Conservation (phyloP, 2,113 vertebrate species). For the Notarius quadriscutis region DNA sequence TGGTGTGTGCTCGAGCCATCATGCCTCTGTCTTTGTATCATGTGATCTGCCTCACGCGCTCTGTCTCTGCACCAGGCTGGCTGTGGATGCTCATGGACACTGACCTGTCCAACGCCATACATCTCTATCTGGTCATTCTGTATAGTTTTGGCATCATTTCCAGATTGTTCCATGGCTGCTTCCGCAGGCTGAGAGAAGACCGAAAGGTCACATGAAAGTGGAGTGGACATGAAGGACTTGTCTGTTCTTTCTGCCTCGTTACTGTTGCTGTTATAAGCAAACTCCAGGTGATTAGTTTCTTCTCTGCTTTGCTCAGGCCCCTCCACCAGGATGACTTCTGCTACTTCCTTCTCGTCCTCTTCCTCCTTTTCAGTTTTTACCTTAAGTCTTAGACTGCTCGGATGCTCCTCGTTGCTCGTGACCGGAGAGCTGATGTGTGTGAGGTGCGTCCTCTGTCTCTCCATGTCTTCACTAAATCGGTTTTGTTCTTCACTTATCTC, state of each 20-base stretch:
- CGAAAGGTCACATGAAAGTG: slow-evolving; percentile 25
- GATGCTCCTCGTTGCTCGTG: not conserved
- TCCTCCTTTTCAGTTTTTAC: slow-evolving; percentile 61
- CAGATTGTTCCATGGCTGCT: slow-evolving; percentile 4
- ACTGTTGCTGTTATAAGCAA: slow-evolving; percentile 5
- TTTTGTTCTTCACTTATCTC: slow-evolving; percentile 18
- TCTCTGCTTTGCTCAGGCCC: slow-evolving; percentile 12
- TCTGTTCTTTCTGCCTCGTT: not conserved
- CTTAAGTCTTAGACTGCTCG: not conserved
- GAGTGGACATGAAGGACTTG: slow-evolving; percentile 2
- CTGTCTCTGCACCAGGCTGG: slow-evolving; percentile 21
- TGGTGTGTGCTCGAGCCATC: slow-evolving; percentile 4
- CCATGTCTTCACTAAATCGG: slow-evolving; percentile 20
- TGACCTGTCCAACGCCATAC: not conserved
- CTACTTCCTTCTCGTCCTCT: slow-evolving; percentile 38
- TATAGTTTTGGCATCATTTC: not conserved
- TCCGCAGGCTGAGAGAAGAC: slow-evolving; percentile 14
- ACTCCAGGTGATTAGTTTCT: slow-evolving; percentile 16
- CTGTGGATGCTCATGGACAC: slow-evolving; percentile 18
- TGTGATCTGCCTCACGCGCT: not conserved
- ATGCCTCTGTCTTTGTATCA: slow-evolving; percentile 2
- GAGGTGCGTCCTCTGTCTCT: slow-evolving; percentile 5
- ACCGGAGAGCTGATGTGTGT: not conserved
- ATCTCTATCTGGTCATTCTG: slow-evolving; percentile 4
- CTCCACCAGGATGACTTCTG: slow-evolving; percentile 20